Evolutionary conservation across 1,140 invertebrate genomes (phyloP).

Genomic region (Lepidurus packardi): DNA sequence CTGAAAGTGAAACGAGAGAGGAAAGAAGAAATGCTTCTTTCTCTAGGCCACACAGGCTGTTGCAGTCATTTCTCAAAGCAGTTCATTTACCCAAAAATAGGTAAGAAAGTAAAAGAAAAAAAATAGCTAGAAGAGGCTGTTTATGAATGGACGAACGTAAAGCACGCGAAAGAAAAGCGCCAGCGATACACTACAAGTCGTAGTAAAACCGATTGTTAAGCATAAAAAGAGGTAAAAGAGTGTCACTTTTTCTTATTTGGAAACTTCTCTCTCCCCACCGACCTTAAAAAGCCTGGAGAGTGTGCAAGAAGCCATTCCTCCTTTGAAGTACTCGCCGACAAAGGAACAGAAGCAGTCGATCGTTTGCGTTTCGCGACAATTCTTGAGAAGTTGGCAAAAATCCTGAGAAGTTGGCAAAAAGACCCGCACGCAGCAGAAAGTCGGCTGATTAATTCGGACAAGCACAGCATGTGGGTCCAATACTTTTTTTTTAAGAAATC

Average conservation of each 20-base stretch:
- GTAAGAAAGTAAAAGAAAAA: not conserved
- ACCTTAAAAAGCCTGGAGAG: not conserved
- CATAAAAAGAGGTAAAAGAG: slow-evolving; percentile 1
- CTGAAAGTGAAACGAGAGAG: not conserved
- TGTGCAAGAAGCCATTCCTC: not conserved
- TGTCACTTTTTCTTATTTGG: not conserved
- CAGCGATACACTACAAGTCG: not conserved
- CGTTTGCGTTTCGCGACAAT: not conserved
- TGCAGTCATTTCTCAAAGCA: not conserved
- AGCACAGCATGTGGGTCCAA: not conserved
- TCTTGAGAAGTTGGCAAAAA: no score
- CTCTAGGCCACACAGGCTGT: not conserved
- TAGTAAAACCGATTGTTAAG: slow-evolving; percentile 9
- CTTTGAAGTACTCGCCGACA: slow-evolving; percentile 1
- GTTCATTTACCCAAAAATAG: not conserved
- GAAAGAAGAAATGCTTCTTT: not conserved
- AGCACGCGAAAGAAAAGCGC: not conserved
- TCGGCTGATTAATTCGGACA: not conserved
- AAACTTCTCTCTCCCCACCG: not conserved
- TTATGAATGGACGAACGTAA: slow-evolving; percentile 7
- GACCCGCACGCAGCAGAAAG: not conserved
- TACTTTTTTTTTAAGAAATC: no score
- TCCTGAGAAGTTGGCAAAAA: not conserved
- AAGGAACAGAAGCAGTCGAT: not conserved
- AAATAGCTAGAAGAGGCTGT: not conserved